Conservation (phyloP, 2,888 invertebrate species). For the Lycaena phlaeas region DNA sequence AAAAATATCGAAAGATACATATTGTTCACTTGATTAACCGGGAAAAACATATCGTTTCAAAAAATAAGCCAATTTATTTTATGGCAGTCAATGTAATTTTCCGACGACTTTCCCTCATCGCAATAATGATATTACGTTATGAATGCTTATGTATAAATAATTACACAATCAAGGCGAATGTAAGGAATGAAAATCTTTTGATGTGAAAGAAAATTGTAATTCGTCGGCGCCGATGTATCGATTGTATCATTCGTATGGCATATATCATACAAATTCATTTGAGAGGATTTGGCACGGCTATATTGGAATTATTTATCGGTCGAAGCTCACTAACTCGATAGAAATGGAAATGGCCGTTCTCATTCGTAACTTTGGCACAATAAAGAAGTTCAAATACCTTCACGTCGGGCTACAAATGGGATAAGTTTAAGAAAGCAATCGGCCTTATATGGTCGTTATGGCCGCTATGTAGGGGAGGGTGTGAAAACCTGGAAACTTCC, state of each 20-base stretch:
- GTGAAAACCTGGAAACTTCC: conserved; percentile 61
- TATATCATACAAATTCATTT: conserved; percentile 21
- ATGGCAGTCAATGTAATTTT: no score
- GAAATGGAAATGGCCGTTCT: conserved; percentile 60
- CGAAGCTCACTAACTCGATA: conserved; percentile 45
- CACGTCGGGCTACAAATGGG: conserved; percentile 59
- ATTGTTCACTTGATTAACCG: no score
- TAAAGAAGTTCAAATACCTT: conserved; percentile 64
- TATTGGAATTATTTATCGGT: conserved; percentile 42
- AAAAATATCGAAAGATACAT: no score
- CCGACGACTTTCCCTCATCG: no score
- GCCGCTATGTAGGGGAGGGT: conserved; percentile 53
- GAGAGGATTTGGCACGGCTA: conserved; percentile 26
- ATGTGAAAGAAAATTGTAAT: background rate
- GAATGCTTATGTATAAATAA: no score
- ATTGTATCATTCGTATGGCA: conserved; percentile 8
- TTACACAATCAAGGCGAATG: no score
- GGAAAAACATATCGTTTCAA: no score
- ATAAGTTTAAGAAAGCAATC: conserved; percentile 70
- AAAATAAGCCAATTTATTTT: no score
- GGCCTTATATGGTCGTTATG: conserved; percentile 68
- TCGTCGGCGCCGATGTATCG: conserved; percentile 5
- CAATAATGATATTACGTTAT: no score
- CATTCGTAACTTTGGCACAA: conserved; percentile 58
- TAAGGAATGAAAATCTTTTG: no score